Evolutionary conservation across 2,797 vertebrate species (phyloP).

Genomic region (Bradypodion pumilum): DNA sequence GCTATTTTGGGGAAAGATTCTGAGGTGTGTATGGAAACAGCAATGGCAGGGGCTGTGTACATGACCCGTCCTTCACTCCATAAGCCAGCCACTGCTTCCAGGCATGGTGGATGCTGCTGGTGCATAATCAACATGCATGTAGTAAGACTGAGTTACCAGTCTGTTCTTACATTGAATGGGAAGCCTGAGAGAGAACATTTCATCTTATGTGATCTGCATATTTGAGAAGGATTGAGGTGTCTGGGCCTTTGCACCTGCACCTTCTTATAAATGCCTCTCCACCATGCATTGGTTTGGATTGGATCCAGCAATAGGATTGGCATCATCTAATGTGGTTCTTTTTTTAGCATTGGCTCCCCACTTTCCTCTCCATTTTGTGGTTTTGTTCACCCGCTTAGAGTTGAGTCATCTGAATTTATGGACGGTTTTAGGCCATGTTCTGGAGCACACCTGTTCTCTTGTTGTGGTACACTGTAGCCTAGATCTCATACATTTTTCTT

Average conservation of each 20-base stretch:
- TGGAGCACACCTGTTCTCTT: neutral
- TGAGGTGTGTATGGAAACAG: no score
- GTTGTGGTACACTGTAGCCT: neutral
- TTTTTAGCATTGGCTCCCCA: neutral
- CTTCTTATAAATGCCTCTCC: no score
- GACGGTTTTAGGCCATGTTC: neutral
- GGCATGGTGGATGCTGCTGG: no score
- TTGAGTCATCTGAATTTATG: neutral
- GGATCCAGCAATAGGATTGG: neutral
- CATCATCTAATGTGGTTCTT: neutral
- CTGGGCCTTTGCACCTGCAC: no score
- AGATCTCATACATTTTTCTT: neutral
- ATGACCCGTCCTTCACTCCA: no score
- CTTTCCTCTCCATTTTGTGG: neutral
- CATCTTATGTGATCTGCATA: neutral
- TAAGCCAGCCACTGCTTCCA: no score
- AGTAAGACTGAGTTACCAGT: no score
- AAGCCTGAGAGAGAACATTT: no score
- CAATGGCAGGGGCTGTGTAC: no score
- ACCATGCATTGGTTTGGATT: neutral
- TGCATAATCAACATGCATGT: no score
- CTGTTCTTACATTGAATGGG: no score
- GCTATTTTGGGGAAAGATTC: no score
- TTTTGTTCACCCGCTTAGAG: neutral
- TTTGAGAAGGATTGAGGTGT: neutral